phyloP scores from a whole-genome alignment of 2,113 vertebrate species.

The Gymnocephalus cernua region DNA sequence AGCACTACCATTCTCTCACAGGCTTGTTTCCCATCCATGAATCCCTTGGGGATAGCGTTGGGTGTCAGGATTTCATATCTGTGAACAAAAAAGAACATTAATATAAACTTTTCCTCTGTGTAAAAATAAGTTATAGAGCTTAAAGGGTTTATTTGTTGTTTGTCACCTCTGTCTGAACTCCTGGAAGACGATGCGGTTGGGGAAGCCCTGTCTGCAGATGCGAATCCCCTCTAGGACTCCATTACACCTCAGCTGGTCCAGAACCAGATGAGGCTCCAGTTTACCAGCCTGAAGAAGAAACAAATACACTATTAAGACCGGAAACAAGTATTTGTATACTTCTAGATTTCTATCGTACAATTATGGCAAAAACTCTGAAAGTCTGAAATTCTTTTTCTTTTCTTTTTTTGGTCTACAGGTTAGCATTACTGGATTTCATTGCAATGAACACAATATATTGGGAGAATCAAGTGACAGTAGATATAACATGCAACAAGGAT shows the following conservation, averaged over 20 bases:
- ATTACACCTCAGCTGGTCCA: conserved; percentile 97
- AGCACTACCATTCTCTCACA: conserved; percentile 94
- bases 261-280: conserved; percentile 94
- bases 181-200: conserved; percentile 98
- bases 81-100: conserved; percentile 37
- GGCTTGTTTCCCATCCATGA: conserved; percentile 99
- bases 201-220: conserved; percentile 98
- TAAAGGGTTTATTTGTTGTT: background rate
- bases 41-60: conserved; percentile 97
- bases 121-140: background rate
- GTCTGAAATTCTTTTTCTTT: too few species aligned
- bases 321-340: background rate
- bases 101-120: background rate
- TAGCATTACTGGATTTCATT: background rate
- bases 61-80: conserved; percentile 99
- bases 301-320: background rate
- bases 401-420: background rate
- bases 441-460: background rate
- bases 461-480: background rate
- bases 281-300: conserved; percentile 90
- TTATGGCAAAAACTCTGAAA: background rate
- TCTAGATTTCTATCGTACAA: background rate
- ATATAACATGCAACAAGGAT: too few species aligned
- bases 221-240: conserved; percentile 97
- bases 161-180: conserved; percentile 98